Conservation (phyloP, 2,888 invertebrate genomes). For the Drosophila quinaria region DNA sequence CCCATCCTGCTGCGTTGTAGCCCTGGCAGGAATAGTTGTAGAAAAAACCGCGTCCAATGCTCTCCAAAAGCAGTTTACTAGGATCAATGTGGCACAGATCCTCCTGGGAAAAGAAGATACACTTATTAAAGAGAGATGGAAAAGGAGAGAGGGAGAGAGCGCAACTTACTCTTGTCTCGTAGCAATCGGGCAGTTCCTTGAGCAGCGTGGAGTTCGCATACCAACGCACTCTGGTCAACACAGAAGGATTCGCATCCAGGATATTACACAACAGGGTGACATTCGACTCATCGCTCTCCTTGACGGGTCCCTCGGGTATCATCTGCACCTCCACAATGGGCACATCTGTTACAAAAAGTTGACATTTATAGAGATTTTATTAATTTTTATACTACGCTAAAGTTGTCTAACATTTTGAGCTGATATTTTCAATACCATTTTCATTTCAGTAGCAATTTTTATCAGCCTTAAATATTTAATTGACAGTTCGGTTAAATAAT, state of each 20-base stretch:
- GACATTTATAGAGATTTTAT: no score
- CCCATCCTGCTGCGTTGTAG: constrained; percentile 95
- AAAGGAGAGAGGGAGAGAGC: no score
- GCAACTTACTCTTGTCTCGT: constrained; percentile 81
- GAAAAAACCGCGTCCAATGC: constrained; percentile 95
- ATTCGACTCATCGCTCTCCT: constrained; percentile 92
- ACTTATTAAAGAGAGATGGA: background rate
- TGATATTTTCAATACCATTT: no score
- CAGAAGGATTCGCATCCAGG: constrained; percentile 91
- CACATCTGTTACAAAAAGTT: constrained; percentile 87
- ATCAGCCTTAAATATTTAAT: no score
- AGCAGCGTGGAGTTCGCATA: constrained; percentile 93
- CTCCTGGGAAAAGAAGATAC: constrained; percentile 75
- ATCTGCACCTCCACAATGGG: constrained; percentile 92
- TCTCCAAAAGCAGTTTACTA: constrained; percentile 93
- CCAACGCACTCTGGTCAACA: constrained; percentile 93
- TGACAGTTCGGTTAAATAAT: no score
- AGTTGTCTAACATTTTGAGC: no score
- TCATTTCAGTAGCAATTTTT: no score
- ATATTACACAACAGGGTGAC: constrained; percentile 94
- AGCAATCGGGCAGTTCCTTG: constrained; percentile 94
- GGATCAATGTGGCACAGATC: constrained; percentile 94
- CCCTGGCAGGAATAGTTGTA: constrained; percentile 98
- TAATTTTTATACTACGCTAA: no score
- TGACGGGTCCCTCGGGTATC: constrained; percentile 91